These are phyloP conservation scores for Cloeon dipterum DNA, from an alignment of 2,888 invertebrate genomes.

Conservation along the genomic window DNA sequence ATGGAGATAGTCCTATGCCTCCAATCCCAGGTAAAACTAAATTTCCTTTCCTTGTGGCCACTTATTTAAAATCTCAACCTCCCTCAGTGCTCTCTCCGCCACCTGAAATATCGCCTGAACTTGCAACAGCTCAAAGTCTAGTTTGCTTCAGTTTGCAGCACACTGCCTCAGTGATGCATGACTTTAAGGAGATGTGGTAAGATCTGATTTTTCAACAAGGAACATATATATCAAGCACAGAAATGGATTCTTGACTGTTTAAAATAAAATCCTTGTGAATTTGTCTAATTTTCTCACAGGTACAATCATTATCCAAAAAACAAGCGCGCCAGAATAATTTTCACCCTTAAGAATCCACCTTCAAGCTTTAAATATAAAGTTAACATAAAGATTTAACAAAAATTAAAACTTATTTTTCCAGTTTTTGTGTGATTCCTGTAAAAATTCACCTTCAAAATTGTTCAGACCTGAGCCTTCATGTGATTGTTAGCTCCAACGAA, in stretches of 20 bases:
- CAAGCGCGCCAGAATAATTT: background rate
- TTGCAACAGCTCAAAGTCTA: conserved; percentile 13
- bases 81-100: background rate
- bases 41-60: background rate
- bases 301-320: no score
- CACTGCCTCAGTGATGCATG: conserved; percentile 30
- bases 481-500: conserved; percentile 34
- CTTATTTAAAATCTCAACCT: no score
- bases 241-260: no score
- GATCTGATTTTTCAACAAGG: no score
- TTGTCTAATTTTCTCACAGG: no score
- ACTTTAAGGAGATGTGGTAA: conserved; percentile 25
- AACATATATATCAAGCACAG: no score
- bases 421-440: conserved; percentile 41
- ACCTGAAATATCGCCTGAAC: background rate
- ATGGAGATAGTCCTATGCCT: background rate
- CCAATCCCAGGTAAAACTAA: background rate
- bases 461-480: conserved; percentile 29
- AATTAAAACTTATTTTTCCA: conserved; percentile 7
- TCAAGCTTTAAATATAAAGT: background rate
- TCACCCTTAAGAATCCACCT: background rate
- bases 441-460: conserved; percentile 41
- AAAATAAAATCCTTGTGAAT: no score
- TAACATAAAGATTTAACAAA: no score
- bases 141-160: conserved; percentile 34